A percentile compares a stretch with the other conserved stretches of the same genome.
These are phyloP conservation scores for Protonemura montana DNA, from an alignment of 2,888 invertebrate genomes.

Conservation along the genomic window DNA sequence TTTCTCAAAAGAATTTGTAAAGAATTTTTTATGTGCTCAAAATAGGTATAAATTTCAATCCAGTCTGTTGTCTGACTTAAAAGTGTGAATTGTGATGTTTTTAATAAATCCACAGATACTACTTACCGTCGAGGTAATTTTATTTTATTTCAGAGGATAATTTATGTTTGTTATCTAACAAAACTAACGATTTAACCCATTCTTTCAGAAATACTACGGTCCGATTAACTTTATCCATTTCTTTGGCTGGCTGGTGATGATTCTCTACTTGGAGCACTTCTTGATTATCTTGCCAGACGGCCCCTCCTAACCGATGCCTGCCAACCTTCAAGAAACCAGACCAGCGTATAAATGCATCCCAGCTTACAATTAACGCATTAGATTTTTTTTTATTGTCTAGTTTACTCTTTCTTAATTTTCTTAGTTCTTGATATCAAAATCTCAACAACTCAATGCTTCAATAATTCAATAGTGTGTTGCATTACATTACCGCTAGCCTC, in stretches of 20 bases:
- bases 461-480: too few relatives aligned
- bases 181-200: neutral
- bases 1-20: neutral
- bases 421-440: too few relatives aligned
- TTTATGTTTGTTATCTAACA: neutral
- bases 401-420: too few relatives aligned
- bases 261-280: slow-evolving; percentile 1
- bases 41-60: neutral
- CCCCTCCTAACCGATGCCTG: too few relatives aligned
- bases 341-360: too few relatives aligned
- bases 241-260: slow-evolving; percentile 17
- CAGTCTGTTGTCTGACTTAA: neutral
- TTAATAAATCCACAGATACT: neutral
- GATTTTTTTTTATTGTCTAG: too few relatives aligned
- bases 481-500: too few relatives aligned
- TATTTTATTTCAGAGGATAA: neutral
- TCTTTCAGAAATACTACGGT: neutral
- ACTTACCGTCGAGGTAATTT: neutral
- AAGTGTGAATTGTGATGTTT: neutral
- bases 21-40: neutral
- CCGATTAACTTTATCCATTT: neutral
- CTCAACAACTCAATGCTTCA: too few relatives aligned
- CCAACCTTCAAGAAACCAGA: too few relatives aligned
- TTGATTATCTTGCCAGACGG: neutral
- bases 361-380: too few relatives aligned